phyloP scores from a whole-genome alignment of 53 echinoderm and acorn worm species.

The Crossaster papposus region DNA sequence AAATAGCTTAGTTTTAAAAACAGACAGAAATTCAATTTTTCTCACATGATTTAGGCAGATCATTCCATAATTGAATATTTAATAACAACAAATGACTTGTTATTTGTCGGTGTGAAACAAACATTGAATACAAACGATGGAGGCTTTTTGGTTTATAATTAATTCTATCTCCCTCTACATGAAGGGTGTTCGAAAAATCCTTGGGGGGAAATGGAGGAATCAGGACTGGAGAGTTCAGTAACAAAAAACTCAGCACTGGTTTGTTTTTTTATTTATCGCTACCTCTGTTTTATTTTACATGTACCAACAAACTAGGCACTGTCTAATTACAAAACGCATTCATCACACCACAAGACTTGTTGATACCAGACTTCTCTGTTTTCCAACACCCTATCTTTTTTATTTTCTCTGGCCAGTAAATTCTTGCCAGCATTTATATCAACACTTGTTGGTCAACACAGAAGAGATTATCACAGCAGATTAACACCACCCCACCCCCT shows the following conservation, averaged over 20 bases:
- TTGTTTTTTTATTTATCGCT: slow-evolving; percentile 32
- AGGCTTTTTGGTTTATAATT: too few species aligned
- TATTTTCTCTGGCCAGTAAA: not conserved
- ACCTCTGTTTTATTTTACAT: not conserved
- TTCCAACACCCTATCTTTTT: not conserved
- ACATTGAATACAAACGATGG: too few species aligned
- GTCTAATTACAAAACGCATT: slow-evolving; percentile 3
- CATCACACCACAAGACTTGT: slow-evolving; percentile 15
- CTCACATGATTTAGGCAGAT: too few species aligned
- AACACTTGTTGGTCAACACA: slow-evolving; percentile 30
- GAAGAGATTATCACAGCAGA: not conserved
- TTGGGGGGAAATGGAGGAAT: too few species aligned
- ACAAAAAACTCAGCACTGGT: not conserved
- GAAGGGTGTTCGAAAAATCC: too few species aligned
- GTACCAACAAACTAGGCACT: not conserved
- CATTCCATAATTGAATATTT: too few species aligned
- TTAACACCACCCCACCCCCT: not conserved
- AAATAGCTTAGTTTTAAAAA: too few species aligned
- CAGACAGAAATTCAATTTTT: too few species aligned
- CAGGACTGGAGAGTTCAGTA: not conserved
- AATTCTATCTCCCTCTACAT: too few species aligned
- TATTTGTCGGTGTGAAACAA: too few species aligned
- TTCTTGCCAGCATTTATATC: not conserved
- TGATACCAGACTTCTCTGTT: slow-evolving; percentile 15
- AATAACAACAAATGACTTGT: too few species aligned